These are phyloP conservation scores for Dallia pectoralis DNA, from an alignment of 2,797 vertebrate species.

Conservation along the genomic window DNA sequence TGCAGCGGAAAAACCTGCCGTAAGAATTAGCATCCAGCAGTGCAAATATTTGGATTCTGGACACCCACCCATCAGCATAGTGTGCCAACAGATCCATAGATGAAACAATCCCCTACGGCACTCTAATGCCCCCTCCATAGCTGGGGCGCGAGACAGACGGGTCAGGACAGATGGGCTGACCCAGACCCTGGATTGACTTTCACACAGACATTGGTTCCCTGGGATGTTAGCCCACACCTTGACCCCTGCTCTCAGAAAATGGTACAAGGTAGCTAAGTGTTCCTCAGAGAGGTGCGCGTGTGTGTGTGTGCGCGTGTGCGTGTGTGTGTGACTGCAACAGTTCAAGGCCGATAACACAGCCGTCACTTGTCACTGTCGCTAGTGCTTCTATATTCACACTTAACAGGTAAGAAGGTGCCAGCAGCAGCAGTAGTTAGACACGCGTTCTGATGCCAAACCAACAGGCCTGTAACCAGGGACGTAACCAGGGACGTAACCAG, in stretches of 20 bases:
- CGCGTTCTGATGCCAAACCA: too few relatives aligned
- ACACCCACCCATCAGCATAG: too few relatives aligned
- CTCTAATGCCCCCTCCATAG: too few relatives aligned
- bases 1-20: too few relatives aligned
- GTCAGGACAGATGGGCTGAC: background rate
- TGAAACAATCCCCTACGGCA: too few relatives aligned
- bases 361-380: slow-evolving; percentile 13
- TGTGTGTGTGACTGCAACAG: slow-evolving; percentile 25
- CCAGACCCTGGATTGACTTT: slow-evolving; percentile 19
- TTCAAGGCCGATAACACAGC: slow-evolving; percentile 30
- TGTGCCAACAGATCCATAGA: too few relatives aligned
- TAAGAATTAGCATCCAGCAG: too few relatives aligned
- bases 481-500: too few relatives aligned
- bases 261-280: slow-evolving; percentile 19
- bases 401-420: background rate
- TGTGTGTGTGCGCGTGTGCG: slow-evolving; percentile 19
- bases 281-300: slow-evolving; percentile 29
- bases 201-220: slow-evolving; percentile 47
- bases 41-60: too few relatives aligned
- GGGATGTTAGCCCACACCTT: slow-evolving; percentile 55
- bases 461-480: too few relatives aligned
- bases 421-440: too few relatives aligned
- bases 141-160: background rate
- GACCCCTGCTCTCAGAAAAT: slow-evolving; percentile 41
- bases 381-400: background rate